A percentile compares a stretch with the other conserved stretches of the same genome.
These are phyloP conservation scores for Philaenus spumarius DNA, from an alignment of 1,140 invertebrate genomes.

Conservation along the genomic window DNA sequence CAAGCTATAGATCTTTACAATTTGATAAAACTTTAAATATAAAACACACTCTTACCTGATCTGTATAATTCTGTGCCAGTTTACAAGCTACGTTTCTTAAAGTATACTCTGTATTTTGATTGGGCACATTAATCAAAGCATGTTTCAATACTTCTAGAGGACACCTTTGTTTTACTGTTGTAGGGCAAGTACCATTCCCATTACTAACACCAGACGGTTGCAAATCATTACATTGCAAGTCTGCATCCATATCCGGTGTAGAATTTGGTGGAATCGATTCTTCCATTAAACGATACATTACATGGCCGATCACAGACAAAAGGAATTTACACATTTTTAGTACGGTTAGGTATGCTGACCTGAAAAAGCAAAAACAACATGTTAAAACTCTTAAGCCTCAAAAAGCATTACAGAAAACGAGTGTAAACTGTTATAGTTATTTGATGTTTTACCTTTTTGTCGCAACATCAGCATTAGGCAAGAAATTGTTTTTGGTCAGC, in stretches of 20 bases:
- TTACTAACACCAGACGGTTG: not conserved
- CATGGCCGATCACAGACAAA: slow-evolving; percentile 77
- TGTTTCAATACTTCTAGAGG: slow-evolving; percentile 43
- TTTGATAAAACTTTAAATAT: too few relatives aligned
- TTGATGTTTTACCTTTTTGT: slow-evolving; percentile 58
- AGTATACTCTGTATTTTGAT: slow-evolving; percentile 52
- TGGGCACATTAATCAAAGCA: slow-evolving; percentile 61
- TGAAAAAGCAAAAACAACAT: slow-evolving; percentile 32
- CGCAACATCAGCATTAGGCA: slow-evolving; percentile 70
- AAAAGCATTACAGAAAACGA: too few relatives aligned
- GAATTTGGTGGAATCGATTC: slow-evolving; percentile 44
- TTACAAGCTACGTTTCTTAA: slow-evolving; percentile 61
- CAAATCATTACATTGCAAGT: not conserved
- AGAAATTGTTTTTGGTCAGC: slow-evolving; percentile 81
- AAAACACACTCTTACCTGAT: slow-evolving; percentile 46
- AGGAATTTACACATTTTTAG: slow-evolving; percentile 84
- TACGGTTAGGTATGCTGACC: slow-evolving; percentile 78
- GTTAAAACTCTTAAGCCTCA: too few relatives aligned
- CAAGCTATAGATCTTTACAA: too few relatives aligned
- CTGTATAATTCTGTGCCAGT: slow-evolving; percentile 63
- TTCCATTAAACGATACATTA: slow-evolving; percentile 54
- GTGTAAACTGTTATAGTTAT: not conserved
- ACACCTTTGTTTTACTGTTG: not conserved
- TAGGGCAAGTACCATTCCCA: not conserved
- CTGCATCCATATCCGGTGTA: not conserved